Base-by-base conservation (phyloP, 2,888 invertebrate genomes). In the Spodoptera picta region DNA sequence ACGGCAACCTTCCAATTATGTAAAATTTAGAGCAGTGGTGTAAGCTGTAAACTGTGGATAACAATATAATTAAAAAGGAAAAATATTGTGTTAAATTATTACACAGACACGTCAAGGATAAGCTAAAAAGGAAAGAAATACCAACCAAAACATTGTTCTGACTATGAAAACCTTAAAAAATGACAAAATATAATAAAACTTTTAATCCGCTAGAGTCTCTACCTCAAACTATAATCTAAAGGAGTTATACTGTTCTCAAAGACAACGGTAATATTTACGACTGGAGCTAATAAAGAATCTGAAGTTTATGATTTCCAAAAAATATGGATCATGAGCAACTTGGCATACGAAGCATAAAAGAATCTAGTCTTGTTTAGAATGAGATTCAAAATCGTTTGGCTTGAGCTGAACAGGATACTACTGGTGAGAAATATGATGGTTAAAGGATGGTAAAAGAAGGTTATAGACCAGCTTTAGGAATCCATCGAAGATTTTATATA, bases 261-360 rank as follows among this genome's bases (percentile, higher is more conserved):
- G 74, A 77, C 77, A 78, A 56, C 67, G 60, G 66, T 51, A 42
- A 74, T 80, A 80, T 85, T 85, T 84, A 85, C 64, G 84, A 80
- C 75, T 69, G 69, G 68, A 60, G 52, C 71, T 67, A 79, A 80
- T 81, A 84, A 84, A 84, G 63, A 70, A 76, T 74, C 69, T 61
- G 73, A 79, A 78, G 77, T 83, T 85, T 83, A 85, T 77, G 82
- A 75, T 73, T 83, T 79, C 72, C 75, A 57, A 77, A 83, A 76
- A 77, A 49, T 41, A 55, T 57, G 44, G 47, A 52, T 52, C 45
- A 56, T 23, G 11, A 41, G n/a, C 10, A 41, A 69, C 46, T 41
- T 36, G 24, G n/a, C 46, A 12, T 27, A 4, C 14, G 44, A 43
- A 41, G 9, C 0, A 59, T 67, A 43, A 56, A 52, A 23, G 11